A percentile compares a stretch with the other conserved stretches of the same genome.
phyloP scores from a whole-genome alignment of 2,797 vertebrate species.

The Eupleurogrammus muticus region DNA sequence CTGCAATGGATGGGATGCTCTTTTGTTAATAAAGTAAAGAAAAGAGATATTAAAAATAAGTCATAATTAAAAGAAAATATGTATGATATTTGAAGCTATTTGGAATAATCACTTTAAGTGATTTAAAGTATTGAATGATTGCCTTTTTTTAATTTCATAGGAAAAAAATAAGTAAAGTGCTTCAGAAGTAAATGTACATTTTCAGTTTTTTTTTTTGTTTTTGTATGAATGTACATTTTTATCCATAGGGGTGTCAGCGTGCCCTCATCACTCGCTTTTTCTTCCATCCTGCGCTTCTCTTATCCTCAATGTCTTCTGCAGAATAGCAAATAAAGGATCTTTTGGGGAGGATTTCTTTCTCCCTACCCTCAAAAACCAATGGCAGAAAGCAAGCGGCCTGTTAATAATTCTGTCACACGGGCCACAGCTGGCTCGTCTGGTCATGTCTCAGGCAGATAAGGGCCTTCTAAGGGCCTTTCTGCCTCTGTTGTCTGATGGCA shows the following conservation, averaged over 20 bases:
- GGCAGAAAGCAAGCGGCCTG: conserved; percentile 36
- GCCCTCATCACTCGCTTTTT: not conserved
- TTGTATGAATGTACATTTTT: conserved; percentile 21
- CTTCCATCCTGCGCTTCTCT: conserved; percentile 17
- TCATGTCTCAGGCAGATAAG: conserved; percentile 53
- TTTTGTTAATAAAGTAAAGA: too few relatives aligned
- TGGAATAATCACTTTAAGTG: too few relatives aligned
- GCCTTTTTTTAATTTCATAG: conserved; percentile 23
- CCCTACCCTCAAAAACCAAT: conserved; percentile 21
- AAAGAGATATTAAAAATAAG: too few relatives aligned
- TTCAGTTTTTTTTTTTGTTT: conserved; percentile 2
- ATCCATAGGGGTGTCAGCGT: conserved; percentile 12
- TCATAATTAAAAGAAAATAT: too few relatives aligned
- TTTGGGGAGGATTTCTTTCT: conserved; percentile 38
- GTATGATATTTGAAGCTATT: too few relatives aligned
- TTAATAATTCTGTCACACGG: conserved; percentile 58
- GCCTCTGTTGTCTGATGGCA: conserved; percentile 16
- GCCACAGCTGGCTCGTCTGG: conserved; percentile 33
- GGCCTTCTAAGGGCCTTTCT: conserved; percentile 29
- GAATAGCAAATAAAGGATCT: conserved; percentile 54
- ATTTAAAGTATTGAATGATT: conserved; percentile 23
- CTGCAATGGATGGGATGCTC: too few relatives aligned
- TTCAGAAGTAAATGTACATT: conserved; percentile 25
- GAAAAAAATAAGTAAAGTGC: too few relatives aligned
- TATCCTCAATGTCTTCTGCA: conserved; percentile 36